Percentiles rank a stretch among this genome's conserved stretches.
These are phyloP conservation scores for Atta colombica DNA, from an alignment of 1,140 invertebrate species.

Conservation along the genomic window DNA sequence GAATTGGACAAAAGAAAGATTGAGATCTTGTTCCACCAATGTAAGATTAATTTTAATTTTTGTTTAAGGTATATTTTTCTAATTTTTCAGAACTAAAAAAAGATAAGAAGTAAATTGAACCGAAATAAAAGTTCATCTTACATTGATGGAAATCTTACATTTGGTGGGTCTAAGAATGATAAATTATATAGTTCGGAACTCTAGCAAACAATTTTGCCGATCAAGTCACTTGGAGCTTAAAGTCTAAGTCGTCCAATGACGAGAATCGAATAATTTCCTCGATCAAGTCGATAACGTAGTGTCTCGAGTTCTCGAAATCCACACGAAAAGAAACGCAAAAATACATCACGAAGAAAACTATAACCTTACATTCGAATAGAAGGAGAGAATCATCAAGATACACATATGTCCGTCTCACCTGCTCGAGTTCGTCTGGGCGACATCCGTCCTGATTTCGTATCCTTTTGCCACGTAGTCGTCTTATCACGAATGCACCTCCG, in stretches of 20 bases:
- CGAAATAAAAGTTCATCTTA: neutral
- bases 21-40: too few species aligned
- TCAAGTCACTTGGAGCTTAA: neutral
- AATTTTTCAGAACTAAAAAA: too few species aligned
- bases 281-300: neutral
- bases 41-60: too few species aligned
- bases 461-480: neutral
- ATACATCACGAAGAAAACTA: neutral
- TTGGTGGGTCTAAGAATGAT: neutral
- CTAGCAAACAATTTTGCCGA: neutral
- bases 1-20: too few species aligned
- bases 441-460: neutral
- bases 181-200: neutral
- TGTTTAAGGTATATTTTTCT: too few species aligned
- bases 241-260: neutral
- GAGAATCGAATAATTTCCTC: neutral
- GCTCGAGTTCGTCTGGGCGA: conserved; percentile 7
- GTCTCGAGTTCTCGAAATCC: neutral
- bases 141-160: neutral
- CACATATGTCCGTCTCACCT: neutral
- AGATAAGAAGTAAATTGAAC: too few species aligned
- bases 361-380: neutral
- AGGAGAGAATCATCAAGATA: neutral
- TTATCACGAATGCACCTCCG: neutral
- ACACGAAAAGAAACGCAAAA: neutral